Base-by-base conservation (phyloP, 1,140 invertebrate genomes). In the Telenomus remus region DNA sequence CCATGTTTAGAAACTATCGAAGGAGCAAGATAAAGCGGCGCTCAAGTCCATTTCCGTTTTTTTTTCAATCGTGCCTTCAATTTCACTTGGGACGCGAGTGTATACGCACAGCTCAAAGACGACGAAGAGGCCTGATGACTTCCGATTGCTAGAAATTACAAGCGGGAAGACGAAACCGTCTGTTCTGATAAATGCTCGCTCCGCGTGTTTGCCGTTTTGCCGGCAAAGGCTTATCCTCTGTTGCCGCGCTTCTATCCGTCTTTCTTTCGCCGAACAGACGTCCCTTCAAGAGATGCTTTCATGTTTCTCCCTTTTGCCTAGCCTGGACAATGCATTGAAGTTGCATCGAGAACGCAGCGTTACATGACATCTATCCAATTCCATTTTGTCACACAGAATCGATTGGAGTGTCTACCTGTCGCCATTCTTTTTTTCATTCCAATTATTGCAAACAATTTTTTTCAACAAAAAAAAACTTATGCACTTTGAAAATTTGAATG, bases 91-190 rank as follows among this genome's bases (percentile, higher is more conserved):
- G 35, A 51, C 57, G 11, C 46, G 19, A 66, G 19, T 13, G 43
- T 27, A 34, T 34, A 65, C 50, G 51, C 61, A 55, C 6, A n/a
- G 46, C 43, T 5, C n/a, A 16, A 48, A 16, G 76, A 73, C 70
- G 68, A 80, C 78, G 72, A 73, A 64, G 61, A 76, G 64, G 14
- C 34, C 68, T 74, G 79, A 75, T 77, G 72, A 82, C 78, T 83
- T 83, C 82, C 82, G 81, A 82, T 84, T 82, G 81, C 79, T 79
- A 61, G 75, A 78, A 81, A 82, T 83, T 81, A 78, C 74, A 68
- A 78, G 55, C 64, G 19, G 49, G 44, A n/a, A 70, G 61, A 53
- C 65, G 56, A 72, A 72, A 59, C 60, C 48, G 60, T 72, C 49
- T 34, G 54, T 65, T 56, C 43, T 55, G 48, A 68, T 68, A 68